Conservation (phyloP, 2,113 vertebrate species). For the Desmodus rotundus region DNA sequence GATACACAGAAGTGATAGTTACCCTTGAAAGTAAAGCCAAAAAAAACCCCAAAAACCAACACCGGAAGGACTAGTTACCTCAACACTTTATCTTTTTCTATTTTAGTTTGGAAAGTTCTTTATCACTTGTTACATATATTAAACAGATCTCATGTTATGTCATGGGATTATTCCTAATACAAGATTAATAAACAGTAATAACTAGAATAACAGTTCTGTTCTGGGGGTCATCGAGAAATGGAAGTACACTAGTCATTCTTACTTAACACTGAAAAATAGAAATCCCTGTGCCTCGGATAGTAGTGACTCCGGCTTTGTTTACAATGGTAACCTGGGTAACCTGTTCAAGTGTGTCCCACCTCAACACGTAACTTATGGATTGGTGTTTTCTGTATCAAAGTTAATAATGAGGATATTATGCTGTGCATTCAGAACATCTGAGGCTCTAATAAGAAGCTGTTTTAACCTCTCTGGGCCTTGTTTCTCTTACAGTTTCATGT, state of each 20-base stretch:
- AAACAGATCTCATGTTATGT: not conserved
- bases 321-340: not conserved
- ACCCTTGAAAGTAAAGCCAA: not conserved
- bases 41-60: not conserved
- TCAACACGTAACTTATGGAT: not conserved
- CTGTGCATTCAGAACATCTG: not conserved
- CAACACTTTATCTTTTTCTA: not conserved
- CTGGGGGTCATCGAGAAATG: not conserved
- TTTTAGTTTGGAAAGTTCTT: not conserved
- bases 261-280: conserved; percentile 9
- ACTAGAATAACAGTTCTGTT: conserved; percentile 7
- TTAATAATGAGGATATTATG: not conserved
- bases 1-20: not conserved
- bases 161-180: not conserved
- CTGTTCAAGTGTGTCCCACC: not conserved
- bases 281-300: not conserved
- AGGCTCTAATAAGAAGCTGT: not conserved
- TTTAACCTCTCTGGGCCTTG: not conserved
- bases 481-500: not conserved
- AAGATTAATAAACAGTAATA: not conserved
- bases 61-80: not conserved
- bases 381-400: not conserved
- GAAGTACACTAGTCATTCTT: not conserved
- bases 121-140: not conserved
- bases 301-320: conserved; percentile 22